A percentile compares a stretch with the other conserved stretches of the same genome.
These are phyloP conservation scores for Drosophila siamana DNA, from an alignment of 2,888 invertebrate genomes.

Conservation along the genomic window DNA sequence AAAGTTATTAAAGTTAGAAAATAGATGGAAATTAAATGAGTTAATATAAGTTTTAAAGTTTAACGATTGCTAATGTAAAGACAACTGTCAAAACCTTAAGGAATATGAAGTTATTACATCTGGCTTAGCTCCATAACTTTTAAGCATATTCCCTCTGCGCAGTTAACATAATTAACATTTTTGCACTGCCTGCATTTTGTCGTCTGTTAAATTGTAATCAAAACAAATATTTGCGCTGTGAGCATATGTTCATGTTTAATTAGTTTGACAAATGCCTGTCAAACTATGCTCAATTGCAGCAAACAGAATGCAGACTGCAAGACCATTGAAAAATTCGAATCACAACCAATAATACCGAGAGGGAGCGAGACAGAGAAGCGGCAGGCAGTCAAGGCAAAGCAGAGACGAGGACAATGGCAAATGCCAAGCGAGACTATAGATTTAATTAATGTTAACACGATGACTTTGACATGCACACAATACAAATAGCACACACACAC, in stretches of 20 bases:
- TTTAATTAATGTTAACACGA: conserved; percentile 81
- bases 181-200: too few relatives aligned
- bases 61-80: too few relatives aligned
- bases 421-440: conserved; percentile 63
- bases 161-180: too few relatives aligned
- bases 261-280: conserved; percentile 22
- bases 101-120: too few relatives aligned
- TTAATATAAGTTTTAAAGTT: too few relatives aligned
- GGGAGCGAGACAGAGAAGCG: background rate
- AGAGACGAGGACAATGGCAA: conserved; percentile 39
- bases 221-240: conserved; percentile 20
- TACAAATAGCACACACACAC: conserved; percentile 55
- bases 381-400: background rate
- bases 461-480: conserved; percentile 77
- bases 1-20: too few relatives aligned
- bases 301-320: background rate
- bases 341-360: conserved; percentile 47
- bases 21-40: too few relatives aligned
- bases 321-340: conserved; percentile 48
- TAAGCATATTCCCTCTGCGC: too few relatives aligned
- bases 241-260: conserved; percentile 40
- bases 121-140: too few relatives aligned
- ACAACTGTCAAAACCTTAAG: too few relatives aligned
- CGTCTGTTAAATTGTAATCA: background rate
- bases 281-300: conserved; percentile 4